Evolutionary conservation across 2,888 invertebrate genomes (phyloP).

Genomic region (Slavum lentiscoides): DNA sequence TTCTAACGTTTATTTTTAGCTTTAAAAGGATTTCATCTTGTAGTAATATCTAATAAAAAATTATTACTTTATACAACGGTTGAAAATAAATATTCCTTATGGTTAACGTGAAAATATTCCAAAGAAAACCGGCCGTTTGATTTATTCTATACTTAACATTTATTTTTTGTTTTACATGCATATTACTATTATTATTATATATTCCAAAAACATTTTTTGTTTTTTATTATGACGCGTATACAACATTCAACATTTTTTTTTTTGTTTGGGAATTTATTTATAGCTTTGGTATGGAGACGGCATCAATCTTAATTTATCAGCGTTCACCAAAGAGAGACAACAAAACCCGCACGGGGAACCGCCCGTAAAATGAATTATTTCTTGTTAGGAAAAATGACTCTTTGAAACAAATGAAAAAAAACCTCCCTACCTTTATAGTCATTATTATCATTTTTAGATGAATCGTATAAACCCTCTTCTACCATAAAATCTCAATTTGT

Average conservation of each 20-base stretch:
- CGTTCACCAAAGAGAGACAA: conserved; percentile 34
- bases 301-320: conserved; percentile 51
- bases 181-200: not conserved
- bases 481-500: conserved; percentile 2
- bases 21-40: too few species aligned
- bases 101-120: too few species aligned
- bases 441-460: conserved; percentile 17
- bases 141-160: not conserved
- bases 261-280: conserved; percentile 16
- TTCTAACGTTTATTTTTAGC: too few species aligned
- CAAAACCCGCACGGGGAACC: conserved; percentile 22
- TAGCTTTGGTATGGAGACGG: conserved; percentile 29
- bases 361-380: conserved; percentile 39
- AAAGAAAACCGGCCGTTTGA: too few species aligned
- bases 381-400: conserved; percentile 9
- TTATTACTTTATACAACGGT: too few species aligned
- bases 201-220: not conserved
- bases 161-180: not conserved
- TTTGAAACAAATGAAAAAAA: conserved; percentile 14
- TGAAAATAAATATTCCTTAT: too few species aligned
- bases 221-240: not conserved
- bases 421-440: conserved; percentile 1
- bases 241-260: not conserved
- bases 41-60: too few species aligned
- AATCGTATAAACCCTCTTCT: not conserved